phyloP scores from a whole-genome alignment of 2,113 vertebrate genomes.

The Sylvietta virens region DNA sequence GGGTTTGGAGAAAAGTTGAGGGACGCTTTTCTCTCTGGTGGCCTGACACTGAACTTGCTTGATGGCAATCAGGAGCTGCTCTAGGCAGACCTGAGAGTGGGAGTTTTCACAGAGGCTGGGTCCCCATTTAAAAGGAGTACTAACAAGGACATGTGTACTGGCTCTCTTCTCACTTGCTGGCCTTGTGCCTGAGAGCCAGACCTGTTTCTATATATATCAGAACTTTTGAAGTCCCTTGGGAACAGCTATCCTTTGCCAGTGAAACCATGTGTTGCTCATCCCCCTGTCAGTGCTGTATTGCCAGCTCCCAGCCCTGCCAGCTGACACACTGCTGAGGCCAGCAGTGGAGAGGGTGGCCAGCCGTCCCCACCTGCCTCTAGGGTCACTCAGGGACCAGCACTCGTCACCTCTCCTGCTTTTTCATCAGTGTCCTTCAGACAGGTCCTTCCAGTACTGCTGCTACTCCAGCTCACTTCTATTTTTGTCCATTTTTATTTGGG shows the following conservation, averaged over 20 bases:
- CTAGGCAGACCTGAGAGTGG: neutral
- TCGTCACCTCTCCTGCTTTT: neutral
- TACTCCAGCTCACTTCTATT: neutral
- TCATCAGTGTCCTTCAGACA: neutral
- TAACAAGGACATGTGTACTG: slow-evolving; percentile 13
- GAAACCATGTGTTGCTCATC: slow-evolving; percentile 18
- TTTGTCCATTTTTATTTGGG: neutral
- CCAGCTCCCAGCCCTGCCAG: neutral
- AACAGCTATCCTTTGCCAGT: slow-evolving; percentile 22
- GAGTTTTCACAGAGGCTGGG: neutral
- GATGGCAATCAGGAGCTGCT: neutral
- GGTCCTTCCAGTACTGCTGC: neutral
- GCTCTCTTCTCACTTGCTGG: slow-evolving; percentile 17
- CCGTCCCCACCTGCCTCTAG: neutral
- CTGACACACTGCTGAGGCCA: neutral
- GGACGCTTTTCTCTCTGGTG: neutral
- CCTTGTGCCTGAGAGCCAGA: slow-evolving; percentile 35
- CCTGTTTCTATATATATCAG: slow-evolving; percentile 56
- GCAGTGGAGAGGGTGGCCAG: neutral
- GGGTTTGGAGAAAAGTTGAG: neutral
- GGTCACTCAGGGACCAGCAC: neutral
- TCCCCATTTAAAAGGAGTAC: neutral
- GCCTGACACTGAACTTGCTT: neutral
- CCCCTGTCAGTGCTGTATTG: neutral
- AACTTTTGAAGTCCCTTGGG: slow-evolving; percentile 21